Percentiles rank a stretch among this genome's conserved stretches.
Conservation (phyloP, 2,113 vertebrate species). For the Antigone vipio region DNA sequence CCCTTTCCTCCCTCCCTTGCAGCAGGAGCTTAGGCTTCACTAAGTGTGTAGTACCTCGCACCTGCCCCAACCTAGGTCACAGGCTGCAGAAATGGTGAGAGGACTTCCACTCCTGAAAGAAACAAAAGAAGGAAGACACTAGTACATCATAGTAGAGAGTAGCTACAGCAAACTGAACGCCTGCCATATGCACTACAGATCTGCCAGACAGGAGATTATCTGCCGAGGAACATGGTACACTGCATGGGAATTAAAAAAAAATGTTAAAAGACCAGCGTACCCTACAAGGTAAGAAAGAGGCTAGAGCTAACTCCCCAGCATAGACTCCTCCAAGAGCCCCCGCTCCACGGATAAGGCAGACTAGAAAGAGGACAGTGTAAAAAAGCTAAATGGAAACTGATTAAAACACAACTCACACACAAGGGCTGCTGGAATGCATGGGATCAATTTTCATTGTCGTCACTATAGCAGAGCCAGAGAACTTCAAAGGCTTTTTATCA, state of each 20-base stretch:
- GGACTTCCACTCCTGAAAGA: neutral
- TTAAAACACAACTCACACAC: neutral
- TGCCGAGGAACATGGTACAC: neutral
- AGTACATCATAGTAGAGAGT: neutral
- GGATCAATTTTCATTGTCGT: neutral
- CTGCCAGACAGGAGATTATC: neutral
- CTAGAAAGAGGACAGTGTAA: neutral
- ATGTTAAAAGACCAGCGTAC: neutral
- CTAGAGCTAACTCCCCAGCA: neutral
- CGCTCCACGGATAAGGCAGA: neutral
- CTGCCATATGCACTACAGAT: neutral
- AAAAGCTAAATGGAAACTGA: neutral
- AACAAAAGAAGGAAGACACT: neutral
- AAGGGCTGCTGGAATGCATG: neutral
- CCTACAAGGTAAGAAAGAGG: neutral
- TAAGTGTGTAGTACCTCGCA: too few relatives aligned
- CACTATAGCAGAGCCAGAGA: neutral
- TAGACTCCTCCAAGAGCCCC: neutral
- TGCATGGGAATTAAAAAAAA: neutral
- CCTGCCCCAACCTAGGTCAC: rapidly evolving
- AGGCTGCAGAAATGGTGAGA: neutral
- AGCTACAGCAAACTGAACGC: neutral
- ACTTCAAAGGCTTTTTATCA: slow-evolving; percentile 2
- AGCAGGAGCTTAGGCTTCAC: neutral
- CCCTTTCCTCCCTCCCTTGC: neutral